A percentile compares a stretch with the other conserved stretches of the same genome.
phyloP scores from a whole-genome alignment of 1,140 invertebrate species.

The Papilio helenus region DNA sequence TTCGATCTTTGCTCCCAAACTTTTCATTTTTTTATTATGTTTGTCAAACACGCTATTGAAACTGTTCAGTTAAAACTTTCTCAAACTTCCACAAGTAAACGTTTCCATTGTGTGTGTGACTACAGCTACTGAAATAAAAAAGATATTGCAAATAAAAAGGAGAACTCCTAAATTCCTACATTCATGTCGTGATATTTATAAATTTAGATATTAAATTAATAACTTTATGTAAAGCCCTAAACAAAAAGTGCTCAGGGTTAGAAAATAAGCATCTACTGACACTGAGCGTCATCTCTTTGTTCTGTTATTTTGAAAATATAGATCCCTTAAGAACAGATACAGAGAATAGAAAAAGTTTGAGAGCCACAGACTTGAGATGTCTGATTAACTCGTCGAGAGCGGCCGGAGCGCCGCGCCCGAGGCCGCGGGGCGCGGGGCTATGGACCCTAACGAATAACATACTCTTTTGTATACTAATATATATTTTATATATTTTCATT shows the following conservation, averaged over 20 bases:
- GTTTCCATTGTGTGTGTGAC: neutral
- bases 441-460: conserved; percentile 63
- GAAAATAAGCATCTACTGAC: neutral
- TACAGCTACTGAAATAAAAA: neutral
- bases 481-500: conserved; percentile 46
- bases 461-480: conserved; percentile 45
- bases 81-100: neutral
- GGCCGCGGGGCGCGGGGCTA: conserved; percentile 46
- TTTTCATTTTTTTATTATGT: conserved; percentile 42
- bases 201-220: no score
- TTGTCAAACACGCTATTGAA: neutral
- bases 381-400: conserved; percentile 76
- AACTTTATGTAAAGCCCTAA: no score
- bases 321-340: no score
- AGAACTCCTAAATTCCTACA: neutral
- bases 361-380: conserved; percentile 46
- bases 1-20: conserved; percentile 63
- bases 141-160: neutral
- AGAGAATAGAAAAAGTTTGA: conserved; percentile 54
- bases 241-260: neutral
- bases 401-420: conserved; percentile 43
- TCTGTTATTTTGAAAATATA: no score
- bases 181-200: neutral
- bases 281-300: neutral
- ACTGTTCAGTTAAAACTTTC: neutral